Conservation (phyloP, 1,140 invertebrate species). For the Monochamus saltuarius region DNA sequence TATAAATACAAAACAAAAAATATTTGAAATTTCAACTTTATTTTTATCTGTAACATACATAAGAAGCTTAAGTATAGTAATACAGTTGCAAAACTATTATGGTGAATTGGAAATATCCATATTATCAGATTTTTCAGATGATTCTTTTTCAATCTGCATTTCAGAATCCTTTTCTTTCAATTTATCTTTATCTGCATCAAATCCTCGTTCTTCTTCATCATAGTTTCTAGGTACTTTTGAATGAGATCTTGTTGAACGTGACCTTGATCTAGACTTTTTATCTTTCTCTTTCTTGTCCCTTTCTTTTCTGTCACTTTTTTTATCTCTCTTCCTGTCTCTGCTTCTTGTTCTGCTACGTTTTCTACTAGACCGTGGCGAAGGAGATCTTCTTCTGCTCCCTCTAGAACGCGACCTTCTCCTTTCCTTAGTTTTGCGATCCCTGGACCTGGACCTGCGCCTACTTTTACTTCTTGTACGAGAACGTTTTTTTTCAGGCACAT, state of each 20-base stretch:
- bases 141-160: conserved; percentile 48
- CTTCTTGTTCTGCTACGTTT: conserved; percentile 39
- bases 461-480: conserved; percentile 52
- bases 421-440: conserved; percentile 51
- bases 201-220: conserved; percentile 58
- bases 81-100: conserved; percentile 24
- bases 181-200: conserved; percentile 47
- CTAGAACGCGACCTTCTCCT: conserved; percentile 53
- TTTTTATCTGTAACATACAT: too few relatives aligned
- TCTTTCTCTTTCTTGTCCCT: conserved; percentile 33
- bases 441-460: conserved; percentile 50
- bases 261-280: conserved; percentile 38
- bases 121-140: conserved; percentile 58
- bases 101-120: conserved; percentile 61
- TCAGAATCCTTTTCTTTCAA: conserved; percentile 30
- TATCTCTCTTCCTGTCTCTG: conserved; percentile 38
- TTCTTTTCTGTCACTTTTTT: conserved; percentile 38
- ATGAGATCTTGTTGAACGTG: conserved; percentile 33
- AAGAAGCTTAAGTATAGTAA: too few relatives aligned
- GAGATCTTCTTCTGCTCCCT: conserved; percentile 31
- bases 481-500: conserved; percentile 40
- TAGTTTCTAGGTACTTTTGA: conserved; percentile 56
- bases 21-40: too few relatives aligned
- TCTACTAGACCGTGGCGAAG: conserved; percentile 28
- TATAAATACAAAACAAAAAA: too few relatives aligned